Base-by-base conservation (phyloP, 1,140 invertebrate genomes). In the Pentalonia nigronervosa region DNA sequence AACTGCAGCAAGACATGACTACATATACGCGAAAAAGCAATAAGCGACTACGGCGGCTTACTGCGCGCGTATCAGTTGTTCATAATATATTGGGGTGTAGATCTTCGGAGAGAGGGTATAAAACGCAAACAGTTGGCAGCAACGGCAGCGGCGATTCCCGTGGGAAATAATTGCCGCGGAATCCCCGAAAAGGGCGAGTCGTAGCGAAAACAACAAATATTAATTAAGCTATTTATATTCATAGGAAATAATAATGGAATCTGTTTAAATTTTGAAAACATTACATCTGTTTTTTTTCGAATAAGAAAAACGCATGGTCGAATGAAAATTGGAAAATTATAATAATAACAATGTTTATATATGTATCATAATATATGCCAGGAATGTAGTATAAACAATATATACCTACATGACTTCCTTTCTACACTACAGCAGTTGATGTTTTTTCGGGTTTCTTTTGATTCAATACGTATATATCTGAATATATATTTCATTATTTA, bases 201-300 rank as follows among this genome's bases (percentile, higher is more conserved):
- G n/a, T 41, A 50, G 7, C 81, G 48, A 93, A 84, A 86, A 93
- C 48, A 67, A 53, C 91, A 50, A 83, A 56, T 86, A 93, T 86
- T 93, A 93, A 93, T 93, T 86, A 93, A 93, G 81, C 76, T 84
- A 93, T 93, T 93, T 93, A 93, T 93, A 93, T 93, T 93, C 91
- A 93, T 84, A 86, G 34, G 81, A 45, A 76, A 83, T 67, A 50
- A 50, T 45, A 48, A 50, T 67, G 76, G n/a, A 93, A 93, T 93
- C 34, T 45, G 50, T 41, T 84, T 53, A 53, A 84, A 84, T 93
- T 81, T 34, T 86, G 25, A 86, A 84, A 56, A 34, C 11, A 86
- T 53, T 45, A 83, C 76, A 81, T 48, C 81, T 93, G 91, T 86
- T 53, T 11, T 25, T 92, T 48, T 36, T 48, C 20, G 3, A 50